Conservation (phyloP, 2,113 vertebrate genomes). For the Tinamus guttatus region DNA sequence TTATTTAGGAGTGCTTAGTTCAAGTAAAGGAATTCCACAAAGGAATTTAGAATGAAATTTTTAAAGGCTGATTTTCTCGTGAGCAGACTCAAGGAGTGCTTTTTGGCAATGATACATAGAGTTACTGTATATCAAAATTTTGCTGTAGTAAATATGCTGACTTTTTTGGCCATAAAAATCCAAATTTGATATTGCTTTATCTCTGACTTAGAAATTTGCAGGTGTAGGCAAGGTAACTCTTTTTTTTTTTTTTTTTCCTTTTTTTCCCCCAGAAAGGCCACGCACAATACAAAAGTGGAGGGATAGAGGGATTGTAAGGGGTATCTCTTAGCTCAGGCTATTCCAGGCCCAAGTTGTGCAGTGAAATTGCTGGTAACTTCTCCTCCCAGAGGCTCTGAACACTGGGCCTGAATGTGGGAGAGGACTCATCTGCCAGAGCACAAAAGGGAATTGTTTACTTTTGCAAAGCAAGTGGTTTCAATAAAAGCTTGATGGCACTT, state of each 20-base stretch:
- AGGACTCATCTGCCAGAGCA: neutral
- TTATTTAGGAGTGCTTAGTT: neutral
- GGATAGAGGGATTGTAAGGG: neutral
- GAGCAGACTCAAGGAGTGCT: neutral
- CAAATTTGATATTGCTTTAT: neutral
- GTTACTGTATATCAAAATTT: neutral
- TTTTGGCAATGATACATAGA: neutral
- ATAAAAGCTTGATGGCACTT: conserved; percentile 48
- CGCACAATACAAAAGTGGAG: neutral
- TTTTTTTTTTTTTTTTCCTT: too few species aligned
- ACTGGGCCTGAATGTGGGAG: neutral
- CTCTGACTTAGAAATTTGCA: neutral
- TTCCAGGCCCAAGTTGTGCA: neutral
- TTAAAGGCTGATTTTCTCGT: neutral
- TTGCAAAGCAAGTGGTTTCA: conserved; percentile 49
- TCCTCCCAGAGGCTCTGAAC: neutral
- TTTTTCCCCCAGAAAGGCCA: neutral
- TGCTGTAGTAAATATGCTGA: neutral
- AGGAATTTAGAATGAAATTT: neutral
- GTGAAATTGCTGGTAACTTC: neutral
- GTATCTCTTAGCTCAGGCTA: neutral
- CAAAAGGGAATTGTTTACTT: conserved; percentile 35
- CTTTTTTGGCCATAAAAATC: neutral
- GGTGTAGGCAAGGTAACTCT: neutral
- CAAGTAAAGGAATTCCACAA: neutral